A percentile compares a stretch with the other conserved stretches of the same genome.
phyloP scores from a whole-genome alignment of 1,140 invertebrate genomes.

The Latrodectus geometricus region DNA sequence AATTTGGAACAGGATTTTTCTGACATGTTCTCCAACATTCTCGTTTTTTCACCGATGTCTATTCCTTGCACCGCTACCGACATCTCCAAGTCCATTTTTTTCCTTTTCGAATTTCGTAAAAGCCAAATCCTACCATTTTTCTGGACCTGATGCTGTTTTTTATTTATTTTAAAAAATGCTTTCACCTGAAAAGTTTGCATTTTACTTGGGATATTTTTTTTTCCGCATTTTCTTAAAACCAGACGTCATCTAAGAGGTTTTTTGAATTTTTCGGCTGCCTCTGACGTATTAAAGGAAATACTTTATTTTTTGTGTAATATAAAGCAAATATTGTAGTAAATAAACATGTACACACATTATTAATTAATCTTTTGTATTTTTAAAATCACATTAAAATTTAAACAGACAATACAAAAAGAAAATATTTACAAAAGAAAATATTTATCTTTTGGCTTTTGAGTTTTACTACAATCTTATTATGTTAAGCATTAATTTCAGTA shows the following conservation, averaged over 20 bases:
- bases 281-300: not conserved
- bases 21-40: conserved; percentile 1
- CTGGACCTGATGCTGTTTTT: not conserved
- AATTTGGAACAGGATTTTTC: conserved; percentile 31
- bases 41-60: not conserved
- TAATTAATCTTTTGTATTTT: too few species aligned
- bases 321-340: not conserved
- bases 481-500: too few species aligned
- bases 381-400: too few species aligned
- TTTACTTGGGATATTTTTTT: not conserved
- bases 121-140: not conserved
- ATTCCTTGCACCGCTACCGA: too few species aligned
- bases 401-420: too few species aligned
- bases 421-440: too few species aligned
- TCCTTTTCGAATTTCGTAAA: too few species aligned
- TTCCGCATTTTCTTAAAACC: not conserved
- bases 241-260: not conserved
- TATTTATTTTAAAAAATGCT: not conserved
- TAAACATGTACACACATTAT: not conserved
- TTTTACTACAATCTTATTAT: too few species aligned
- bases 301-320: not conserved
- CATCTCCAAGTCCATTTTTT: too few species aligned
- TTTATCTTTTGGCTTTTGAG: too few species aligned
- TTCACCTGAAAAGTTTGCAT: not conserved
- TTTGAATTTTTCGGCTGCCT: not conserved